Conservation (phyloP, 1,140 invertebrate genomes). For the Hycleus phaleratus region DNA sequence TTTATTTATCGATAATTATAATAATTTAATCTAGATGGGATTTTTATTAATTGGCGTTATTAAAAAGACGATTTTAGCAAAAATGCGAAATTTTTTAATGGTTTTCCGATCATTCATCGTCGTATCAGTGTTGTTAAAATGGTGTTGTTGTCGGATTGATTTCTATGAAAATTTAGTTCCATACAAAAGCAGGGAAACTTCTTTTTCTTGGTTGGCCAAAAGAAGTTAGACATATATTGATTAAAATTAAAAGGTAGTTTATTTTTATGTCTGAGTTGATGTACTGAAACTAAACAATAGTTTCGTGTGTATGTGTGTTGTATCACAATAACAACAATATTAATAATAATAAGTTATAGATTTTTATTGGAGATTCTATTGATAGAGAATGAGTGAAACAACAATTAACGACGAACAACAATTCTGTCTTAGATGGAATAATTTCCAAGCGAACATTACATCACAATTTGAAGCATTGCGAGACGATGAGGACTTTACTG, state of each 20-base stretch:
- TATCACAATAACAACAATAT: background rate
- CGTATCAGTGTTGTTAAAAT: no score
- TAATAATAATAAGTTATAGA: background rate
- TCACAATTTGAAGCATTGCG: conserved; percentile 70
- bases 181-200: conserved; percentile 21
- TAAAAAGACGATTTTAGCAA: no score
- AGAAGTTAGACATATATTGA: conserved; percentile 32
- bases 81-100: no score
- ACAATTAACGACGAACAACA: conserved; percentile 64
- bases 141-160: no score
- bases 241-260: conserved; percentile 36
- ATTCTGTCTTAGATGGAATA: conserved; percentile 89
- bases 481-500: conserved; percentile 73
- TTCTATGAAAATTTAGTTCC: no score
- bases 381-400: background rate
- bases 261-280: conserved; percentile 33
- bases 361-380: no score
- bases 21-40: no score
- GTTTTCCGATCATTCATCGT: no score
- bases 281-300: background rate
- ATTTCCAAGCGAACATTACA: conserved; percentile 83
- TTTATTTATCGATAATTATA: no score
- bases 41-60: no score
- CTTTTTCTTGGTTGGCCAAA: conserved; percentile 37
- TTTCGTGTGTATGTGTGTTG: background rate